Conservation (phyloP, 2,797 vertebrate species). For the Anisognathus igniventris region DNA sequence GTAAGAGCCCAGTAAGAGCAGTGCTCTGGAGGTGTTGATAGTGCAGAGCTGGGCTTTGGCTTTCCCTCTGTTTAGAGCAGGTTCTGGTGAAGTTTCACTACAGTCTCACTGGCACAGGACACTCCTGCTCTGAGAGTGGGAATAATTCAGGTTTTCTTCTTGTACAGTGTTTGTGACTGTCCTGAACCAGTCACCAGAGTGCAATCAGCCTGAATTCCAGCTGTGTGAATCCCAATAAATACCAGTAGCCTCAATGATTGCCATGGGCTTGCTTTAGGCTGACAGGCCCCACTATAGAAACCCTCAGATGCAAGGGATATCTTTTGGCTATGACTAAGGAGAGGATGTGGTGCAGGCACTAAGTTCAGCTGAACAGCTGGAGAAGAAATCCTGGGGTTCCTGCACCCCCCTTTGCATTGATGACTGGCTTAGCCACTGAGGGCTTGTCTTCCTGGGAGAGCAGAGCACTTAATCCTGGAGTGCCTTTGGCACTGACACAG, state of each 20-base stretch:
- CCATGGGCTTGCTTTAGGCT: not conserved
- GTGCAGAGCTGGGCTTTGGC: not conserved
- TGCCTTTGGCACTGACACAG: not conserved
- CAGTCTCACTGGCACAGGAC: rapidly evolving
- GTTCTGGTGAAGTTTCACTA: not conserved
- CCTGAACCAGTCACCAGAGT: not conserved
- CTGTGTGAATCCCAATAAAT: not conserved
- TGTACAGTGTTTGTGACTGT: not conserved
- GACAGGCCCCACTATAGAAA: not conserved
- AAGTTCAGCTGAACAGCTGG: not conserved
- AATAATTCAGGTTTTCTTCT: not conserved
- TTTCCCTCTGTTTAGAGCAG: not conserved
- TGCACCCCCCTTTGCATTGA: not conserved
- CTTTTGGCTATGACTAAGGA: not conserved
- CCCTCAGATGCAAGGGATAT: not conserved
- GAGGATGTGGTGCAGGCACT: not conserved
- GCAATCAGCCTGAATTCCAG: not conserved
- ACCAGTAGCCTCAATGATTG: not conserved
- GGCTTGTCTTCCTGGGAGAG: not conserved
- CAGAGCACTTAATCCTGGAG: not conserved
- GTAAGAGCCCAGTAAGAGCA: not conserved
- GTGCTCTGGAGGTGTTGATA: not conserved
- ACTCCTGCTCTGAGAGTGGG: not conserved
- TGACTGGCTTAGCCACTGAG: not conserved
- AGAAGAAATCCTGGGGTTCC: not conserved